phyloP scores from a whole-genome alignment of 92 coral and sea anemone species.

The Micromussa lordhowensis region DNA sequence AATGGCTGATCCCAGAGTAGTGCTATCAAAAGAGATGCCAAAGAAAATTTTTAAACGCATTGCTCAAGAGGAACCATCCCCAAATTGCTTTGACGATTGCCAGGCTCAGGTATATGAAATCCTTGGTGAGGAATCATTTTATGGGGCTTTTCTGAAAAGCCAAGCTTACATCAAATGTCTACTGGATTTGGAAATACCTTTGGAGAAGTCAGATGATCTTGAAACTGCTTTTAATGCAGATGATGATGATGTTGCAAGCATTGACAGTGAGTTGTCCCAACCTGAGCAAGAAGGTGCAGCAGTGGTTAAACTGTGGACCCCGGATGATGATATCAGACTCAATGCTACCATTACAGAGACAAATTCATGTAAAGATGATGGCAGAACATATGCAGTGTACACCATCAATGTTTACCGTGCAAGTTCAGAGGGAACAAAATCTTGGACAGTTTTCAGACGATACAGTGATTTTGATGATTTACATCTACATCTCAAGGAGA shows the following conservation, averaged over 20 bases:
- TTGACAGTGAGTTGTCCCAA: conserved; percentile 39
- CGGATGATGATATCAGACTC: conserved; percentile 91
- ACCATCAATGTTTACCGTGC: conserved; percentile 90
- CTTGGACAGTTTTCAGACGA: conserved; percentile 94
- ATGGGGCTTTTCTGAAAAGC: conserved; percentile 92
- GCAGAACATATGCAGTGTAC: conserved; percentile 87
- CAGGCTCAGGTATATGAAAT: conserved; percentile 91
- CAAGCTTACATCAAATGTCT: conserved; percentile 94
- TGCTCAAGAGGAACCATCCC: conserved; percentile 81
- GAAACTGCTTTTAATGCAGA: conserved; percentile 66
- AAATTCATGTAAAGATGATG: conserved; percentile 84
- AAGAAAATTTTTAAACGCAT: conserved; percentile 80
- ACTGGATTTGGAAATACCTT: conserved; percentile 84
- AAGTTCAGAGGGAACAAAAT: conserved; percentile 85
- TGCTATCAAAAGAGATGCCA: conserved; percentile 78
- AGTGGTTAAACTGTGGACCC: conserved; percentile 72
- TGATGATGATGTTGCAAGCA: conserved; percentile 58
- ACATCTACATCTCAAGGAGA: conserved; percentile 90
- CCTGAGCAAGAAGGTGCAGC: conserved; percentile 17
- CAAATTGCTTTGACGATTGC: conserved; percentile 91
- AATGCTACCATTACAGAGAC: conserved; percentile 82
- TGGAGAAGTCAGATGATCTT: conserved; percentile 86
- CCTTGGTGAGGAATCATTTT: conserved; percentile 83
- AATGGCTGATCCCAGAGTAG: conserved; percentile 89
- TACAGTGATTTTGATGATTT: conserved; percentile 99